Evolutionary conservation across 1,140 invertebrate species (phyloP).

Genomic region (Scylla paramamosain): DNA sequence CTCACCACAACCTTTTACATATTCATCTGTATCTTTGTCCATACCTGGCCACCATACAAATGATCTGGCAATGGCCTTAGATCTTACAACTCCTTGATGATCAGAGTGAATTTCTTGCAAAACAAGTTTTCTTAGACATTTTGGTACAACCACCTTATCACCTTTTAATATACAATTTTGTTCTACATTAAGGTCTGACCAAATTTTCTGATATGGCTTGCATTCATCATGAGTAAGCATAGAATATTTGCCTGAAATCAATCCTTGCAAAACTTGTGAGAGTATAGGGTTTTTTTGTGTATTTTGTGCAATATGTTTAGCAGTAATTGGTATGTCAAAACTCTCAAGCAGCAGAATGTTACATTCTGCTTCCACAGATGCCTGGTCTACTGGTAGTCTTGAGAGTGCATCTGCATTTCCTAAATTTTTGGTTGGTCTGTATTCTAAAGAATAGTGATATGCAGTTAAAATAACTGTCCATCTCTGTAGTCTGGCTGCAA

Average conservation of each 20-base stretch:
- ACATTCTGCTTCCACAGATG: neutral
- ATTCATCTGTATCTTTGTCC: conserved; percentile 41
- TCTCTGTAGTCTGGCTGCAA: conserved; percentile 43
- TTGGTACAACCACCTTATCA: conserved; percentile 35
- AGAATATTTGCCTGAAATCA: neutral
- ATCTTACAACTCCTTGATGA: conserved; percentile 27
- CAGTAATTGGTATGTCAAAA: neutral
- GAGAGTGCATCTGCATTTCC: conserved; percentile 49
- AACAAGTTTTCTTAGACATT: neutral
- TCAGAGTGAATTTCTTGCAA: conserved; percentile 39
- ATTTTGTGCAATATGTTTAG: too few species aligned
- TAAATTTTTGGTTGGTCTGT: neutral
- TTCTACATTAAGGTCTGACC: too few species aligned
- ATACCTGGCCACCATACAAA: conserved; percentile 49
- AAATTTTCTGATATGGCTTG: too few species aligned
- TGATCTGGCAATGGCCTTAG: conserved; percentile 24
- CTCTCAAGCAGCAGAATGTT: neutral
- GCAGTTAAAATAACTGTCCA: conserved; percentile 31
- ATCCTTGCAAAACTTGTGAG: neutral
- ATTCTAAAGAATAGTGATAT: conserved; percentile 43
- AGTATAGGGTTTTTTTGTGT: neutral
- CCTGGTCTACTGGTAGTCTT: conserved; percentile 28
- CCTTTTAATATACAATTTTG: too few species aligned
- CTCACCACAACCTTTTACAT: neutral
- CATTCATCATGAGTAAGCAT: too few species aligned